These are phyloP conservation scores for Drosophila ohnishii DNA, from an alignment of 1,140 invertebrate genomes.

Conservation along the genomic window DNA sequence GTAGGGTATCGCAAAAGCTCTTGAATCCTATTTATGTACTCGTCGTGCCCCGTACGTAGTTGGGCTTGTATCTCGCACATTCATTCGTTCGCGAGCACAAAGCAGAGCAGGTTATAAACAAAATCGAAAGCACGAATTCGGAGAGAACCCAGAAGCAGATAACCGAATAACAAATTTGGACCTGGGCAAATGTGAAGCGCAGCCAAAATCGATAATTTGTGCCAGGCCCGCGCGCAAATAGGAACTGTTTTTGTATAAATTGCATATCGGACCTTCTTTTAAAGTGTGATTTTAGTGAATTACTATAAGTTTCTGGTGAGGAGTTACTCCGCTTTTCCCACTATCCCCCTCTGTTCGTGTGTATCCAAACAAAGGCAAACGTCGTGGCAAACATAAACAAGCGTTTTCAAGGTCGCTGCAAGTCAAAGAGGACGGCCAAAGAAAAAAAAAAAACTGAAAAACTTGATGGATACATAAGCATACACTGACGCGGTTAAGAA, in stretches of 20 bases:
- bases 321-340: background rate
- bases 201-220: slow-evolving; percentile 76
- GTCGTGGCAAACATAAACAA: slow-evolving; percentile 70
- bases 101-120: slow-evolving; percentile 78
- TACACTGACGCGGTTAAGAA: background rate
- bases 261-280: slow-evolving; percentile 2
- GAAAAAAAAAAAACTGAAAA: slow-evolving; percentile 30
- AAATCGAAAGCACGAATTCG: slow-evolving; percentile 72
- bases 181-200: slow-evolving; percentile 58
- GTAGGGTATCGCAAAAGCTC: slow-evolving; percentile 61
- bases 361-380: slow-evolving; percentile 32
- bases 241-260: background rate
- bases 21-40: slow-evolving; percentile 33
- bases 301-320: slow-evolving; percentile 14
- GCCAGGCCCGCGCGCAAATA: slow-evolving; percentile 45
- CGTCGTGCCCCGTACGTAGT: slow-evolving; percentile 2
- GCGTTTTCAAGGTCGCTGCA: slow-evolving; percentile 72
- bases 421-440: slow-evolving; percentile 51
- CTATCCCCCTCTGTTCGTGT: background rate
- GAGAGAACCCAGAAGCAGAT: slow-evolving; percentile 44
- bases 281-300: background rate
- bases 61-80: slow-evolving; percentile 12
- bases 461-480: slow-evolving; percentile 30
- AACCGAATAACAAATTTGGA: slow-evolving; percentile 51
- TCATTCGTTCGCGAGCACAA: slow-evolving; percentile 38